Evolutionary conservation across 2,797 vertebrate species (phyloP).

Genomic region (Gallinago solitaria): DNA sequence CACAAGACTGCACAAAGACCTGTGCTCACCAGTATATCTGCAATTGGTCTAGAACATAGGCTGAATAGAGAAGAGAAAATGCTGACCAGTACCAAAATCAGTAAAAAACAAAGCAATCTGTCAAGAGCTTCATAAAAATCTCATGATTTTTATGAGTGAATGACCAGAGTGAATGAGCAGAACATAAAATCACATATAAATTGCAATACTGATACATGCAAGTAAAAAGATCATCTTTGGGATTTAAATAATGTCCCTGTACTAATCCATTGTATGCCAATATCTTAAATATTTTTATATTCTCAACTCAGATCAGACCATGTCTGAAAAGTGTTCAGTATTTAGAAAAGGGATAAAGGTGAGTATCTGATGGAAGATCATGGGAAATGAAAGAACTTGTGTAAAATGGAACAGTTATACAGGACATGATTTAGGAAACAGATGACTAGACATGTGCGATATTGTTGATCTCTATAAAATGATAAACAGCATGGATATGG

Average conservation of each 20-base stretch:
- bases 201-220: background rate
- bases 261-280: background rate
- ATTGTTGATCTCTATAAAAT: background rate
- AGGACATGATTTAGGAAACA: background rate
- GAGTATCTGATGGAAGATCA: background rate
- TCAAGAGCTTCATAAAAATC: background rate
- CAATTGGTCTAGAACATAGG: background rate
- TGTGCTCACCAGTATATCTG: background rate
- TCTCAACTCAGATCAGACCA: background rate
- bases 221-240: background rate
- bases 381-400: background rate
- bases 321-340: background rate
- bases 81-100: background rate
- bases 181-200: background rate
- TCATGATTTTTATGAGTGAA: background rate
- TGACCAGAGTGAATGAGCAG: background rate
- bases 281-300: background rate
- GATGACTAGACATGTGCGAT: background rate
- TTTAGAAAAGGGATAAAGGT: background rate
- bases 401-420: background rate
- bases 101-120: background rate
- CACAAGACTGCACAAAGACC: background rate
- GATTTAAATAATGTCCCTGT: background rate
- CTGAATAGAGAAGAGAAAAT: background rate
- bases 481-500: background rate